Base-by-base conservation (phyloP, 2,113 vertebrate species). In the Petrocephalus microphthalmus region DNA sequence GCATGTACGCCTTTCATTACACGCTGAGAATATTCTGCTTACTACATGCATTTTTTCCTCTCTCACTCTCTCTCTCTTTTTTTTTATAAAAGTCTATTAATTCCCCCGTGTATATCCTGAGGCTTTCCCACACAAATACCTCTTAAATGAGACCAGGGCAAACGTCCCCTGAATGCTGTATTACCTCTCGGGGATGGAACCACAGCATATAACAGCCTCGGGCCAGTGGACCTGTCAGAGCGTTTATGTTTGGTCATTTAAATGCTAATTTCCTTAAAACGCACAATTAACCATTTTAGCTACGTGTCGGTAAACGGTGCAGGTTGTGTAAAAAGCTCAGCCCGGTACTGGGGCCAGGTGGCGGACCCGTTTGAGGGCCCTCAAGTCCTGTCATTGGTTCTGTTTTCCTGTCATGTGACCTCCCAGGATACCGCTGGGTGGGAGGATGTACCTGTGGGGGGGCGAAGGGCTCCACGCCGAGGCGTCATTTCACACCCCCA, bases 81-180 rank as follows among this genome's bases (percentile, higher is more conserved):
- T 52, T 51, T 83, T n/a, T n/a, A 86, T 51, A 42, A 82, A 67
- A 87, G 85, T 86, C 88, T 74, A 90, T 89, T 90, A 88, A 88
- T 89, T 89, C 86, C 42, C 53, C 45, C 37, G 13, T 90, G 88
- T 88, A 86, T 86, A 37, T 90, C 89, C 89, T 56, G 20, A 89
- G 84, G 85, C 45, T 87, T 87, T 88, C 52, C 71, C 47, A 29
- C 89, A 82, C 74, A 87, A 88, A 87, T 87, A 71, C 29, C 42
- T 15, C 71, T 67, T 90, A 87, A 88, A 90, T 87, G 74, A 89
- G 54, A 88, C 54, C 19, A 49, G 71, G 25, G 85, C 60, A 67
- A 87, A 82, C n/a, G 37, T 78, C 57, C 83, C 78, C 83, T 85
- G 87, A 81, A 86, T 85, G 53, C 67, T 53, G 42, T 51, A 86